A percentile compares a stretch with the other conserved stretches of the same genome.
Evolutionary conservation across 1,140 invertebrate species (phyloP).

Genomic region (Scaptomyza hsui): DNA sequence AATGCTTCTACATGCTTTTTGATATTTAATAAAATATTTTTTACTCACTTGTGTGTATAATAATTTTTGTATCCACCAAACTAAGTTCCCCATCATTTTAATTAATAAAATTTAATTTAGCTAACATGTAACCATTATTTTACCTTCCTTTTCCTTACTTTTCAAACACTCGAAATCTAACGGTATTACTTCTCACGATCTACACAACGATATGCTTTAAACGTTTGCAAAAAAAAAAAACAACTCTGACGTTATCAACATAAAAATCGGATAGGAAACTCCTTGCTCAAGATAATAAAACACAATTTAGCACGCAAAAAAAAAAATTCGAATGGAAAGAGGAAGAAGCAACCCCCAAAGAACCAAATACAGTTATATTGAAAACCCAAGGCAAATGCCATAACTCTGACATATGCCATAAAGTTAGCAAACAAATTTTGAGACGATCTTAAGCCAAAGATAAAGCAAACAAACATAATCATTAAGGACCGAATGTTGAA

Average conservation of each 20-base stretch:
- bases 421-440: constrained; percentile 71
- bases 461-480: constrained; percentile 73
- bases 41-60: no score
- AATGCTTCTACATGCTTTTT: no score
- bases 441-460: constrained; percentile 59
- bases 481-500: constrained; percentile 42
- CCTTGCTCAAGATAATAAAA: constrained; percentile 50
- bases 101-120: no score
- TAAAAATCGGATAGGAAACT: constrained; percentile 42
- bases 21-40: no score
- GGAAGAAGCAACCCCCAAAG: constrained; percentile 54
- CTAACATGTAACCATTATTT: no score
- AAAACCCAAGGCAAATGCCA: constrained; percentile 59
- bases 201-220: constrained; percentile 54
- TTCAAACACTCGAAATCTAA: constrained; percentile 6
- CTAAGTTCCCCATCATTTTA: no score
- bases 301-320: constrained; percentile 72
- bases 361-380: constrained; percentile 10
- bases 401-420: constrained; percentile 71
- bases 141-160: background rate
- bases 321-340: constrained; percentile 1
- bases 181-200: constrained; percentile 70
- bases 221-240: constrained; percentile 57
- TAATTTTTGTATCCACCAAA: no score
- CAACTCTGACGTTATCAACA: constrained; percentile 51